Conservation (phyloP, 1,140 invertebrate genomes). For the Arctopsyche grandis region DNA sequence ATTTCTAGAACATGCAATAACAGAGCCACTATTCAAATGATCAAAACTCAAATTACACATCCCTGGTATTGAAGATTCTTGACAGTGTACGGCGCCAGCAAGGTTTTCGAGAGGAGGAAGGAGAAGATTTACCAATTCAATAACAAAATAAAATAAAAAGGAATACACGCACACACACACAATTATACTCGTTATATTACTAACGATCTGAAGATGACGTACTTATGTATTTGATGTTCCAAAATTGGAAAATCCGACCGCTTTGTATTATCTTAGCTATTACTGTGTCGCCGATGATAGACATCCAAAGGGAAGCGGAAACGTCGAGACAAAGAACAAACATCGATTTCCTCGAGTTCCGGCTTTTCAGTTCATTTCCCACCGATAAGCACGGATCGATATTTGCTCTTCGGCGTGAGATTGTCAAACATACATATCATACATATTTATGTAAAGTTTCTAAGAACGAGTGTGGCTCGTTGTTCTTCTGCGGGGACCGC, state of each 20-base stretch:
- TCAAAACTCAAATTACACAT: too few relatives aligned
- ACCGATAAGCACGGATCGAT: neutral
- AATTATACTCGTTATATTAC: too few relatives aligned
- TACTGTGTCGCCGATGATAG: neutral
- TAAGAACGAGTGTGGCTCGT: neutral
- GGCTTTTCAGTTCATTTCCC: neutral
- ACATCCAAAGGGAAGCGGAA: neutral
- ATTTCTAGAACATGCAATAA: too few relatives aligned
- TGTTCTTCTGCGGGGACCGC: neutral
- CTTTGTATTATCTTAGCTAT: neutral
- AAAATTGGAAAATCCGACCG: neutral
- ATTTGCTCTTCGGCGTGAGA: slow-evolving; percentile 18
- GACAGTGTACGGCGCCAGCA: neutral
- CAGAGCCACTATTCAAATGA: too few relatives aligned
- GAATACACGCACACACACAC: too few relatives aligned
- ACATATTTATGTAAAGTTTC: neutral
- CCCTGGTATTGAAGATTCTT: too few relatives aligned
- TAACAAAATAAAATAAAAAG: neutral
- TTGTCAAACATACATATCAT: slow-evolving; percentile 21
- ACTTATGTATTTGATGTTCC: too few relatives aligned
- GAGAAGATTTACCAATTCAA: neutral
- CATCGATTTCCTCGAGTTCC: neutral
- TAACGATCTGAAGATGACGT: too few relatives aligned
- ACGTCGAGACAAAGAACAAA: neutral
- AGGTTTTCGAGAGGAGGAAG: slow-evolving; percentile 28